phyloP scores from a whole-genome alignment of 2,113 vertebrate genomes.

The Mixornis gularis region DNA sequence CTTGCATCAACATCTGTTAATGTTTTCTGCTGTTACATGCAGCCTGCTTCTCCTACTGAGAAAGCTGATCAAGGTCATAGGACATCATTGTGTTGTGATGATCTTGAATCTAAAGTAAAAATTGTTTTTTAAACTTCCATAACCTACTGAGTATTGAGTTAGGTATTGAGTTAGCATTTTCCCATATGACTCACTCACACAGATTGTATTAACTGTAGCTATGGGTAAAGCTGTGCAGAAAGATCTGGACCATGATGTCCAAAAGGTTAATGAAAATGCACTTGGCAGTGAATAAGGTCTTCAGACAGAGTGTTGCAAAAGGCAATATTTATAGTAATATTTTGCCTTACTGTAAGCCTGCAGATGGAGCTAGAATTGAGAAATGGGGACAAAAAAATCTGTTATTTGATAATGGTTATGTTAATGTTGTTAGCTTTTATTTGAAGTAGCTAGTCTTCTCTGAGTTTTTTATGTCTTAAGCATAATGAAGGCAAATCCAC shows the following conservation, averaged over 20 bases:
- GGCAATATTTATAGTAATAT: not conserved
- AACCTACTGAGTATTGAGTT: not conserved
- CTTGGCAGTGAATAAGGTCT: not conserved
- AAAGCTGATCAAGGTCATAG: not conserved
- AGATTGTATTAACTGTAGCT: not conserved
- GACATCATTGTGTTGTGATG: not conserved
- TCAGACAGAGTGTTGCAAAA: not conserved
- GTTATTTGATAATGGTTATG: not conserved
- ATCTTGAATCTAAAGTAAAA: not conserved
- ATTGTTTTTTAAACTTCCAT: not conserved
- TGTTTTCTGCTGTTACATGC: not conserved
- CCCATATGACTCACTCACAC: not conserved
- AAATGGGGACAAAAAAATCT: not conserved
- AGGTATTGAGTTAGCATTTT: constrained; percentile 4
- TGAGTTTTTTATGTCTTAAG: not conserved
- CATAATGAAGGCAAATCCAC: not conserved
- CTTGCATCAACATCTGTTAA: not conserved
- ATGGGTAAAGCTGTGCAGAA: not conserved
- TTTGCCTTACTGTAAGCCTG: not conserved
- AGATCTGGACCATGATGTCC: not conserved
- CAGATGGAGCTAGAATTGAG: not conserved
- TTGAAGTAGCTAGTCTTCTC: not conserved
- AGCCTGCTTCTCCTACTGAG: not conserved
- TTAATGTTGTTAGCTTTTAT: not conserved
- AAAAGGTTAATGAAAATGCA: not conserved